phyloP scores from a whole-genome alignment of 2,888 invertebrate species.

The Chloroclystis v-ata region DNA sequence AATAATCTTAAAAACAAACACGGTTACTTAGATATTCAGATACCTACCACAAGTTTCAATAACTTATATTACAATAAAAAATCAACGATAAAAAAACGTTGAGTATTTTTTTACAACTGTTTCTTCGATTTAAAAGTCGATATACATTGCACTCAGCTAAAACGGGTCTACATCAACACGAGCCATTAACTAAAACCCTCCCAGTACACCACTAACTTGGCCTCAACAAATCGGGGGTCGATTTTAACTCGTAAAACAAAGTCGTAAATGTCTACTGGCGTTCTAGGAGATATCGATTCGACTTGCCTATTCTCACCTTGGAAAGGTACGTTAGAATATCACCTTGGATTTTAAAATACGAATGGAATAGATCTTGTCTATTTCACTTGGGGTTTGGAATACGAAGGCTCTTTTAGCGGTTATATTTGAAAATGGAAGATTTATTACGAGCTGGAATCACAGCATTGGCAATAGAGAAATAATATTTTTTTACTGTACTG shows the following conservation, averaged over 20 bases:
- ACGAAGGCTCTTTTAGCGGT: slow-evolving; percentile 6
- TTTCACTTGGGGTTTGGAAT: slow-evolving; percentile 5
- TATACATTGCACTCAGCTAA: neutral
- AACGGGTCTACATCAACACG: slow-evolving; percentile 7
- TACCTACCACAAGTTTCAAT: too few species aligned
- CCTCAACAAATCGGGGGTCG: slow-evolving; percentile 47
- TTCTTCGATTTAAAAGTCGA: neutral
- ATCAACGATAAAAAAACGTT: too few species aligned
- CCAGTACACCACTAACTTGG: slow-evolving; percentile 21
- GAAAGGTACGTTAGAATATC: slow-evolving; percentile 9
- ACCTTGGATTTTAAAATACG: slow-evolving; percentile 12
- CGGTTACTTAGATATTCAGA: too few species aligned
- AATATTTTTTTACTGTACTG: too few species aligned
- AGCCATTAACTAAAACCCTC: slow-evolving; percentile 17
- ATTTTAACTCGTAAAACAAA: slow-evolving; percentile 58
- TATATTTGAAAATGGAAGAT: slow-evolving; percentile 1
- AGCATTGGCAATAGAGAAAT: too few species aligned
- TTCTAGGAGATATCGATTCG: slow-evolving; percentile 54
- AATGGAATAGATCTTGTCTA: slow-evolving; percentile 6
- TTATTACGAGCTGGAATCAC: neutral
- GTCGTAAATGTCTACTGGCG: slow-evolving; percentile 55
- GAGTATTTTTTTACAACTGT: too few species aligned
- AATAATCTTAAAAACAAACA: too few species aligned
- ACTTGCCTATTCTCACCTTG: slow-evolving; percentile 12
- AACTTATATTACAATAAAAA: too few species aligned